These are phyloP conservation scores for Lycaon pictus DNA, from an alignment of 2,113 vertebrate species.

Conservation along the genomic window DNA sequence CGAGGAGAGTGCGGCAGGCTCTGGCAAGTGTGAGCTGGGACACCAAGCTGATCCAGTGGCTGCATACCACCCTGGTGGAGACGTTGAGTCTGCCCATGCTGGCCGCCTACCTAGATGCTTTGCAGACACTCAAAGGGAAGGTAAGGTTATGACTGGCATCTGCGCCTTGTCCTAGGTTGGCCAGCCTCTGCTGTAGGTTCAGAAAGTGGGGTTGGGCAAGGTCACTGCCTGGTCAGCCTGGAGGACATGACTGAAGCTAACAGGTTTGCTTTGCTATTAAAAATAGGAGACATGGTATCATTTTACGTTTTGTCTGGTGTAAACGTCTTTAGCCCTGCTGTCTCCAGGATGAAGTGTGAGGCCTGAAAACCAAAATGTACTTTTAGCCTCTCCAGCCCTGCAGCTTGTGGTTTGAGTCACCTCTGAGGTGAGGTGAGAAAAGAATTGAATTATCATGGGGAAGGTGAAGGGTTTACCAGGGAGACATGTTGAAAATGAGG, in stretches of 20 bases:
- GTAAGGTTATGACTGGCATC: conserved; percentile 79
- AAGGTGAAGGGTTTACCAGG: not conserved
- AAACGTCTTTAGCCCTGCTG: not conserved
- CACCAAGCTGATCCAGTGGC: conserved; percentile 97
- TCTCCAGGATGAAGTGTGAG: conserved; percentile 19
- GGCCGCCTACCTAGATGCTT: conserved; percentile 96
- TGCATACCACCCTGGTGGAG: conserved; percentile 95
- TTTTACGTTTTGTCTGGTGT: not conserved
- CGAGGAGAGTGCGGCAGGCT: conserved; percentile 95
- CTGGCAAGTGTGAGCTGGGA: conserved; percentile 97
- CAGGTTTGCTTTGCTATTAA: conserved; percentile 15
- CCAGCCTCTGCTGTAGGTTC: conserved; percentile 8
- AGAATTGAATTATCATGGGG: not conserved
- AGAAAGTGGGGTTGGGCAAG: not conserved
- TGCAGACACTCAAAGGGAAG: conserved; percentile 99
- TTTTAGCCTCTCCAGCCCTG: not conserved
- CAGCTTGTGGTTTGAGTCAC: conserved; percentile 40
- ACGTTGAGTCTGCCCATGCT: conserved; percentile 96
- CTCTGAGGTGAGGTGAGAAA: not conserved
- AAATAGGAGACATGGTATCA: conserved; percentile 19
- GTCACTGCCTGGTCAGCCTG: not conserved
- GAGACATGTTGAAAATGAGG: not conserved
- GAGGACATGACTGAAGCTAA: not conserved
- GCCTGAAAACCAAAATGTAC: not conserved
- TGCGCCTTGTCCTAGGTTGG: not conserved